Base-by-base conservation (phyloP, 2,888 invertebrate species). In the Vesta saturnalis region DNA sequence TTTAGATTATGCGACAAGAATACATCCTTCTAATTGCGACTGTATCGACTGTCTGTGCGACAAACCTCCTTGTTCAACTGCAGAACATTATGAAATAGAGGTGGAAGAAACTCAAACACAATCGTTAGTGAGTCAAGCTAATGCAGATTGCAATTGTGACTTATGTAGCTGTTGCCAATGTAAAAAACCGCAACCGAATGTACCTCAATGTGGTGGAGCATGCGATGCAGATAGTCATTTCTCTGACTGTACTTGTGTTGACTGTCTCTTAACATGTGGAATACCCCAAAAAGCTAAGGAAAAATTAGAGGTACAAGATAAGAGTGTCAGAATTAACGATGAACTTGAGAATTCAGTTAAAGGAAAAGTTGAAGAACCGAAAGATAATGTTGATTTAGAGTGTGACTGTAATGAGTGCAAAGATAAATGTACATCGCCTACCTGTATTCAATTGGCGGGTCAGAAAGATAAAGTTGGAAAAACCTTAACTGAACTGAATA, bases 21-120 rank as follows among this genome's bases (percentile, higher is more conserved):
- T 58, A 15, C 72, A 72, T 47, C 35, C 59, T 5, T 30, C 58
- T 12, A 59, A 61, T n/a, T 72, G 71, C 18, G 69, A 69, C 35
- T 71, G 71, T 19, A 16, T 67, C 22, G 70, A 67, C 54, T 72
- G 72, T 61, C 35, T 70, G 18, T 70, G 70, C 46, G 30, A 55
- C 8, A 23, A 35, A 12, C 8, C 14, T 16, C 39, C 35, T 4
- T 56, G 35, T 14, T 5, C 23, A 56, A 22, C 18, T 15, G 4
- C 35, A 47, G 39, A 46, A 10, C 5, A n/a, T n/a, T n/a, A n/a
- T n/a, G n/a, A n/a, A n/a, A n/a, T n/a, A n/a, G 8, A 12, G 10
- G 10, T 10, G 15, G 49, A 15, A 2, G 15, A 49, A 3, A 49
- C 8, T 2, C 2, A 5, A 16, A 49, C 1, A 49, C 49, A 54